A percentile compares a stretch with the other conserved stretches of the same genome.
phyloP scores from a whole-genome alignment of 2,797 vertebrate genomes.

The Lagorchestes hirsutus region DNA sequence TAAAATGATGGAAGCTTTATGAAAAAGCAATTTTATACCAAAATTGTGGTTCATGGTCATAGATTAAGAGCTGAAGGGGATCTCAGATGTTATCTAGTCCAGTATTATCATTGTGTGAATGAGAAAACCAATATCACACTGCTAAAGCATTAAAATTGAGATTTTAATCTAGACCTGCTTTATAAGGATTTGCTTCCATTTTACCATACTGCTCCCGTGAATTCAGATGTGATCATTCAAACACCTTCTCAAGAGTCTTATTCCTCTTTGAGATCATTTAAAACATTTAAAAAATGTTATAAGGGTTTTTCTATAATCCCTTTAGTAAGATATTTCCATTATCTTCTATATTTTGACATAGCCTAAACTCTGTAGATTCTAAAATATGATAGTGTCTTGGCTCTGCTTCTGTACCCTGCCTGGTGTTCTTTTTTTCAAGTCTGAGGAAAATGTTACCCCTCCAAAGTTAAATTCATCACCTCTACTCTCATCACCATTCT shows the following conservation, averaged over 20 bases:
- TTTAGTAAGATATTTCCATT: conserved; percentile 23
- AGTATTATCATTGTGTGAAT: not conserved
- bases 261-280: not conserved
- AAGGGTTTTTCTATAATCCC: not conserved
- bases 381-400: not conserved
- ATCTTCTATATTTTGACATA: not conserved
- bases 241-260: not conserved
- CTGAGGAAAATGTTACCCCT: not conserved
- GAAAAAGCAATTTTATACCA: not conserved
- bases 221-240: not conserved
- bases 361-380: not conserved
- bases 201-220: not conserved
- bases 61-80: not conserved
- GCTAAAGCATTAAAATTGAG: not conserved
- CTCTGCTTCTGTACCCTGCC: not conserved
- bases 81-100: not conserved
- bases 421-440: not conserved
- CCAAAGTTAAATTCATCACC: not conserved
- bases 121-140: not conserved
- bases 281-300: not conserved
- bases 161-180: not conserved
- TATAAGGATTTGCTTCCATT: not conserved
- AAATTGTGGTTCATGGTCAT: not conserved
- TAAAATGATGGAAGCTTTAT: not conserved
- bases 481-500: not conserved